phyloP scores from a whole-genome alignment of 2,113 vertebrate species.

The Xenopus tropicalis region UCB_Xtro_10.0 CM004444.2:166196501-166197000 shows the following conservation, averaged over 20 bases:
- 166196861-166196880: slow-evolving; percentile 72
- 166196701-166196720: slow-evolving; percentile 76
- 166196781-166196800: slow-evolving; percentile 35
- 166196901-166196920: slow-evolving; percentile 67
- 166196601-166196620: too few relatives aligned
- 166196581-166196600: slow-evolving; percentile 67
- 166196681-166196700: too few relatives aligned
- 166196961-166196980: too few relatives aligned
- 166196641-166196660: slow-evolving; percentile 64
- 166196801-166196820: slow-evolving; percentile 68
- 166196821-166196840: slow-evolving; percentile 75
- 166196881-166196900: too few relatives aligned
- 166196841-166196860: too few relatives aligned
- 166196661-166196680: slow-evolving; percentile 83
- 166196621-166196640: slow-evolving; percentile 61
- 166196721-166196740: too few relatives aligned
- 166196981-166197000: background rate
- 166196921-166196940: too few relatives aligned
- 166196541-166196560: slow-evolving; percentile 72
- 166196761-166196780: slow-evolving; percentile 71
- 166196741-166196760: slow-evolving; percentile 70
- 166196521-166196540: too few relatives aligned
- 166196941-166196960: slow-evolving; percentile 54
- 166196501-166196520: slow-evolving; percentile 76
- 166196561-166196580: too few relatives aligned